phyloP scores from a whole-genome alignment of 2,888 invertebrate species.

The Ochlodes sylvanus region DNA sequence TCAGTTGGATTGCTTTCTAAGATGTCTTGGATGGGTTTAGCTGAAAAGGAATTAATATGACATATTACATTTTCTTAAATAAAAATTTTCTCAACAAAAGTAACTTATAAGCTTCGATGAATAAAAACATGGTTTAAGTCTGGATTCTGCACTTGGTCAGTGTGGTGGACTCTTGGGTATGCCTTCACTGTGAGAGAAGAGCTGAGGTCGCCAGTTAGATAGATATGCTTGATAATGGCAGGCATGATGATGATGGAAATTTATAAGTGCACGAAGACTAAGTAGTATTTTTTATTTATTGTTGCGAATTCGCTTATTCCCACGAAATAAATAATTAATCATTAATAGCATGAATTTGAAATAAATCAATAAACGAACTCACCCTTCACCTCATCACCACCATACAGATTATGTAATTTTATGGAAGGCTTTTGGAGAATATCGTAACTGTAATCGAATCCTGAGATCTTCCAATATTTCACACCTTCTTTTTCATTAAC shows the following conservation, averaged over 20 bases:
- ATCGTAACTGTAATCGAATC: slow-evolving; percentile 52
- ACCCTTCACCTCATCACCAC: slow-evolving; percentile 55
- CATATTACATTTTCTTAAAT: neutral
- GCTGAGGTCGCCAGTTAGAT: no score
- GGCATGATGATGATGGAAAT: no score
- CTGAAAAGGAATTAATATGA: slow-evolving; percentile 47
- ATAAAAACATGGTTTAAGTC: no score
- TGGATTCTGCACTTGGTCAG: no score
- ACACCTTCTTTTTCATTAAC: slow-evolving; percentile 45
- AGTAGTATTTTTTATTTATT: no score
- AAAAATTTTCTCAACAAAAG: no score
- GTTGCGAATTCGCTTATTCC: no score
- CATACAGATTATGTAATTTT: slow-evolving; percentile 51
- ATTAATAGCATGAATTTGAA: neutral
- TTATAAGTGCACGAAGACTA: no score
- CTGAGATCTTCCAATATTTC: slow-evolving; percentile 52
- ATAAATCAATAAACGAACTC: slow-evolving; percentile 5
- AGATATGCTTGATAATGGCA: no score
- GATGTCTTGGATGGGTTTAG: slow-evolving; percentile 48
- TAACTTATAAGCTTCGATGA: no score
- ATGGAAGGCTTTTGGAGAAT: slow-evolving; percentile 47
- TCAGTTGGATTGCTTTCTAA: slow-evolving; percentile 52
- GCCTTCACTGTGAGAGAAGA: no score
- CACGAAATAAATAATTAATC: neutral
- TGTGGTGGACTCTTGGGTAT: no score